Evolutionary conservation across 1,140 invertebrate species (phyloP), one percentile per base, ranked within the genome.

Genomic region (Hycleus phaleratus): DNA sequence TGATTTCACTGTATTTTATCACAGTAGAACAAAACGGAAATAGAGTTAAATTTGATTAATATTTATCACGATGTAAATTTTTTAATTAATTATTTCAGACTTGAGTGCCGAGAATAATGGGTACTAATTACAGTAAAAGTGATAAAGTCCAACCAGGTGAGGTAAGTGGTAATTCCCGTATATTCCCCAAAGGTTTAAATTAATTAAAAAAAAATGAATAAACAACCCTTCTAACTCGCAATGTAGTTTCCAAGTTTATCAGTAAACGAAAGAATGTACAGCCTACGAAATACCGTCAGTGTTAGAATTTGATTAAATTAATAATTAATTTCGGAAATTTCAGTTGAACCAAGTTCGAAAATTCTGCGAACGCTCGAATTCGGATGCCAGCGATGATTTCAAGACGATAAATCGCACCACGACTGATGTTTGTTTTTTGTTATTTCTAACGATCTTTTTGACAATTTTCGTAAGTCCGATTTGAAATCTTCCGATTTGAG

Each of bases 371-470:
- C 26, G 46, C 3, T 51, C 54, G 0, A 45, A 43, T 46, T 56
- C 60, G 3, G 56, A 58, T 38, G 45, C 26, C 18, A 59, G 48
- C 18, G 58, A 57, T 38, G 26, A 38, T 52, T 58, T 49, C 24
- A 57, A 58, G 9, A 8, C 46, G 45, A 59, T 49, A 25, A 46
- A 26, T n/a, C 72, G 83, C 63, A 74, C 75, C 12, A 84, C 82
- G 49, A 82, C 82, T 1, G 84, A 86, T 71, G 64, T 82, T 3
- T 54, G 78, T 11, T 79, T 80, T 40, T 63, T 85, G 7, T 65
- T 82, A 26, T 38, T 84, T 3, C 73, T 85, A 38, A 58, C 79
- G 7, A 59, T 68, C 3, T 77, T 82, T 61, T 40, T 80, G 3
- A 72, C 75, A 18, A 77, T 75, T 48, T 77, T 82, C 73, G 84